These are phyloP conservation scores for Pseudorasbora parva DNA, from an alignment of 2,113 vertebrate species.

Conservation along the genomic window DNA sequence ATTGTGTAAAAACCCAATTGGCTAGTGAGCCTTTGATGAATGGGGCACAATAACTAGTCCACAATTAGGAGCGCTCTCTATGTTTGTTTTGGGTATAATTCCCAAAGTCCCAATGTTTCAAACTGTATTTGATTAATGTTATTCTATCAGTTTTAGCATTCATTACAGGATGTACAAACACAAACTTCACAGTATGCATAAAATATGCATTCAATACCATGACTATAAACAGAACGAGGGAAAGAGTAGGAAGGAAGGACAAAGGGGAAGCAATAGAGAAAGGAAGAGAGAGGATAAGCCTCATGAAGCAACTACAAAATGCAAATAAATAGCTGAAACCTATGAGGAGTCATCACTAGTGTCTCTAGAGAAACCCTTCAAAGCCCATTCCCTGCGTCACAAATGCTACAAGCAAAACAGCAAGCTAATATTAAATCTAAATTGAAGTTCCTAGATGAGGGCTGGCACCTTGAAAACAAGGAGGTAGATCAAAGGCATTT, in stretches of 20 bases:
- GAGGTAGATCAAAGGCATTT: constrained; percentile 1
- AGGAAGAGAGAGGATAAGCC: not conserved
- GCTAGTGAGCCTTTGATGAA: constrained; percentile 4
- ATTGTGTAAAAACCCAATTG: not conserved
- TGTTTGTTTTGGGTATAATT: constrained; percentile 1
- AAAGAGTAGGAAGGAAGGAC: not conserved
- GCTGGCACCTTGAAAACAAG: constrained; percentile 21
- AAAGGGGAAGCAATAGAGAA: not conserved
- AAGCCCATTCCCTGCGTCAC: constrained; percentile 15
- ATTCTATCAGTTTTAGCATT: constrained; percentile 28
- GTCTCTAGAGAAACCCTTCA: constrained; percentile 31
- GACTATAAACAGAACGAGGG: not conserved
- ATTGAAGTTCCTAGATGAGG: constrained; percentile 25
- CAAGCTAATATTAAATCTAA: constrained; percentile 39
- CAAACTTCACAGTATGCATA: constrained; percentile 3
- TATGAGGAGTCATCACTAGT: constrained; percentile 17
- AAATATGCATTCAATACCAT: not conserved
- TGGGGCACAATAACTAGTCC: constrained; percentile 29
- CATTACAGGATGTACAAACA: constrained; percentile 31
- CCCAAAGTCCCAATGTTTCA: constrained; percentile 33
- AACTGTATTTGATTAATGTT: constrained; percentile 48
- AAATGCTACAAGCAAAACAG: constrained; percentile 24
- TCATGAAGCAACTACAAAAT: constrained; percentile 38
- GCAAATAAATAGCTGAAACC: constrained; percentile 41
- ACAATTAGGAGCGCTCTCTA: not conserved